A percentile compares a stretch with the other conserved stretches of the same genome.
Conservation (phyloP, 35 echinoderm and acorn worm species). For the Ophiothrix spiculata region DNA sequence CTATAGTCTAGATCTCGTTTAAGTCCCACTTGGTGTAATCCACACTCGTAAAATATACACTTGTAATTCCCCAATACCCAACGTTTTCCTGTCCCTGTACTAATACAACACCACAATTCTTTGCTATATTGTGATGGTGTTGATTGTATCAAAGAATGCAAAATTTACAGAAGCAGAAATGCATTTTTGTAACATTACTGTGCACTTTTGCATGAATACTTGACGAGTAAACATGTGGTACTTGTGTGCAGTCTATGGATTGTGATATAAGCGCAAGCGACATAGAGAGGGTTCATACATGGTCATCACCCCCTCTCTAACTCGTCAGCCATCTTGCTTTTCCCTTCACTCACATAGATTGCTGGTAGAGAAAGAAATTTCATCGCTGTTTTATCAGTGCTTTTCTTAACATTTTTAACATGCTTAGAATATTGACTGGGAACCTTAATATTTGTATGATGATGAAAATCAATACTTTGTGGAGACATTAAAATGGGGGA, state of each 20-base stretch:
- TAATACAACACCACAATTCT: too few relatives aligned
- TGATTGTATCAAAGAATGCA: too few relatives aligned
- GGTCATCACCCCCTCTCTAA: constrained; percentile 14
- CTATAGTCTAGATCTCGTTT: not conserved
- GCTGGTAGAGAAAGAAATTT: not conserved
- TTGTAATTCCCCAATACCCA: too few relatives aligned
- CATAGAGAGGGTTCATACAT: not conserved
- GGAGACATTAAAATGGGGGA: too few relatives aligned
- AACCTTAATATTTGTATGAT: too few relatives aligned
- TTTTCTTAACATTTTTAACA: too few relatives aligned
- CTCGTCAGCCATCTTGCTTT: not conserved
- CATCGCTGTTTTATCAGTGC: too few relatives aligned
- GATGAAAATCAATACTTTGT: too few relatives aligned
- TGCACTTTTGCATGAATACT: not conserved
- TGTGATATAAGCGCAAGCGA: not conserved
- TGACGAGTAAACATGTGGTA: not conserved
- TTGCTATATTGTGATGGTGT: too few relatives aligned
- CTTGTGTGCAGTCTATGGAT: not conserved
- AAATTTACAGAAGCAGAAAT: not conserved
- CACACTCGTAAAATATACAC: not conserved
- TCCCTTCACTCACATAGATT: constrained; percentile 1
- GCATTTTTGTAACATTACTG: too few relatives aligned
- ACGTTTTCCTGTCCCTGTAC: too few relatives aligned
- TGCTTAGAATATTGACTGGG: too few relatives aligned
- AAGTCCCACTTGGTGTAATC: not conserved